Conservation (phyloP, 2,113 vertebrate genomes). For the Lagopus muta region DNA sequence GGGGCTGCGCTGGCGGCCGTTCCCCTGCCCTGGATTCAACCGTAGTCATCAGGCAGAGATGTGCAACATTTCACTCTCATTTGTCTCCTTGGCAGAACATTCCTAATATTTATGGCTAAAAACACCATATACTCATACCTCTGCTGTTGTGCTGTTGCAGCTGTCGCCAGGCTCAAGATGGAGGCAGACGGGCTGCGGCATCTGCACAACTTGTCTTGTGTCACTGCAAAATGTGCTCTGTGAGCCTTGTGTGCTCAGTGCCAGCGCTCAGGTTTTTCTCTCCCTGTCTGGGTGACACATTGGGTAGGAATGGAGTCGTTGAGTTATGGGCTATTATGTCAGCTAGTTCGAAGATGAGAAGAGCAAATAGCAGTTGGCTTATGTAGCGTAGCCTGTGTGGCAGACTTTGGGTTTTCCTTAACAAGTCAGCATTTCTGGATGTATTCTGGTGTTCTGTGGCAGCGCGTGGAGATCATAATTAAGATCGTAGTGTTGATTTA, state of each 20-base stretch:
- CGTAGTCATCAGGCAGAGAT: background rate
- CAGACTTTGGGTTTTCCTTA: background rate
- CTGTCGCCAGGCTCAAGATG: background rate
- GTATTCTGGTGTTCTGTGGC: background rate
- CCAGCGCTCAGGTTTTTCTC: background rate
- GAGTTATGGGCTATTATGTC: background rate
- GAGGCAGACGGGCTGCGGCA: background rate
- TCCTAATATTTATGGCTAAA: background rate
- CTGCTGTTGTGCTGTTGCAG: background rate
- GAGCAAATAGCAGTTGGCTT: background rate
- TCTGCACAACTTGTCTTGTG: background rate
- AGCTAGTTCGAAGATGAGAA: accelerated
- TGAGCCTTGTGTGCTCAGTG: background rate
- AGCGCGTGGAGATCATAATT: no score
- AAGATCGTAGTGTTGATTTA: background rate
- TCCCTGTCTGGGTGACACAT: background rate
- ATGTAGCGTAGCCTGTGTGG: background rate
- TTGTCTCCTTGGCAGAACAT: background rate
- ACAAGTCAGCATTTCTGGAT: background rate
- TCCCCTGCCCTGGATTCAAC: background rate
- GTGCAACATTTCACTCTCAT: background rate
- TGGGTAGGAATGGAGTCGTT: background rate
- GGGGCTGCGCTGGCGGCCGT: no score
- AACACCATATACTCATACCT: background rate
- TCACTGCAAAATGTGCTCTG: background rate